Evolutionary conservation across 1,140 invertebrate genomes (phyloP).

Genomic region (Sminthurinus signatus): DNA sequence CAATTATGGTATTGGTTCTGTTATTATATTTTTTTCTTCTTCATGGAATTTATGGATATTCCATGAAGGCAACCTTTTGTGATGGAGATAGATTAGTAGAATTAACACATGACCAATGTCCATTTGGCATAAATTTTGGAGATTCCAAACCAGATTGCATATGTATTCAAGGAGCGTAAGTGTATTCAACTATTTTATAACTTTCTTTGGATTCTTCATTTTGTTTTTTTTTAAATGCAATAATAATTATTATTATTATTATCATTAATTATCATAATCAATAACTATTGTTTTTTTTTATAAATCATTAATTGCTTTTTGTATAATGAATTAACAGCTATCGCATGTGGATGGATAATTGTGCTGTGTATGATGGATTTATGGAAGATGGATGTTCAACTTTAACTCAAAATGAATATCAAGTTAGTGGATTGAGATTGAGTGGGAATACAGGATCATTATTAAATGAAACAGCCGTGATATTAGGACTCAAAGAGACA

Average conservation of each 20-base stretch:
- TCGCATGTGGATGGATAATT: constrained; percentile 26
- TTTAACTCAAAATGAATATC: neutral
- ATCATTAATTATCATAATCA: too few species aligned
- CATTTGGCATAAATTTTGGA: constrained; percentile 20
- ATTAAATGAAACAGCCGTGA: constrained; percentile 5
- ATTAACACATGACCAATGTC: constrained; percentile 12
- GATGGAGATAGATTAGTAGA: constrained; percentile 7
- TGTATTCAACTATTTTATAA: neutral
- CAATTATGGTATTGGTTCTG: neutral
- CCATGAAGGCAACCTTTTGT: constrained; percentile 18
- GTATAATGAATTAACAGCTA: constrained; percentile 12
- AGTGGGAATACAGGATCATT: constrained; percentile 1
- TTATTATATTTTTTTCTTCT: neutral
- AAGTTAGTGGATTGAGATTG: neutral
- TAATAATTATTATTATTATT: too few species aligned
- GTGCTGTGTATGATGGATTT: constrained; percentile 24
- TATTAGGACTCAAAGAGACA: constrained; percentile 8
- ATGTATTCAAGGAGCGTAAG: constrained; percentile 20
- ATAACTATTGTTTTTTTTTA: too few species aligned
- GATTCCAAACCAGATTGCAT: constrained; percentile 13
- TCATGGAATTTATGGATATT: neutral
- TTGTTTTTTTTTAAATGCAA: neutral
- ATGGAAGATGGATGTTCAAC: constrained; percentile 8
- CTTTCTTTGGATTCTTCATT: neutral
- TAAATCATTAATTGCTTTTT: too few species aligned